These are phyloP conservation scores for Leptoclinus maculatus DNA, from an alignment of 2,797 vertebrate genomes.

Conservation along the genomic window DNA sequence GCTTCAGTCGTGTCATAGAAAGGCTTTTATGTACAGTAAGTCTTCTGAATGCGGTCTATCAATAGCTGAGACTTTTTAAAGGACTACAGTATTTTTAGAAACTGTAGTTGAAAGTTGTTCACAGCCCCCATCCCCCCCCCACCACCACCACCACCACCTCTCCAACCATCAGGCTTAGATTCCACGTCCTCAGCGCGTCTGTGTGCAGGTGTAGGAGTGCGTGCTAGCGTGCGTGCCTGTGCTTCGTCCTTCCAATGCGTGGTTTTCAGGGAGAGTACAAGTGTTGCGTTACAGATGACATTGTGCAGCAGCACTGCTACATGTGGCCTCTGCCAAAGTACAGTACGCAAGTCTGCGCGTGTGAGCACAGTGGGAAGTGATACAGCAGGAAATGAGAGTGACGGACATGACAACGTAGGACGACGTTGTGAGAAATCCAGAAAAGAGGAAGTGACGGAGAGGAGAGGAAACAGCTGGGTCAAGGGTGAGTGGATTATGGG, in stretches of 20 bases:
- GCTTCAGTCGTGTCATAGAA: background rate
- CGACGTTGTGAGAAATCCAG: conserved; percentile 34
- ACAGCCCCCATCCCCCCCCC: conserved; percentile 4
- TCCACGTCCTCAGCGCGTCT: conserved; percentile 36
- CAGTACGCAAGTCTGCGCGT: background rate
- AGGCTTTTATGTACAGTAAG: conserved; percentile 59
- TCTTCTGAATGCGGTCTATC: conserved; percentile 56
- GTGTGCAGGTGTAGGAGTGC: conserved; percentile 19
- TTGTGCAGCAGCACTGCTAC: conserved; percentile 62
- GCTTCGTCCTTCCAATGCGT: conserved; percentile 3
- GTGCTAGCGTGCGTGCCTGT: background rate
- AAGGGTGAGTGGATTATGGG: conserved; percentile 73
- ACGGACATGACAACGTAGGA: conserved; percentile 46
- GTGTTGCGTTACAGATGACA: conserved; percentile 66
- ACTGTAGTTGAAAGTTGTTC: conserved; percentile 34
- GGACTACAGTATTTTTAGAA: conserved; percentile 73
- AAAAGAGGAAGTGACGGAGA: conserved; percentile 46
- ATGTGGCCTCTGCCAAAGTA: conserved; percentile 55
- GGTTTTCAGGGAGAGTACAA: conserved; percentile 7
- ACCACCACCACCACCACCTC: no score
- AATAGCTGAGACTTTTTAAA: conserved; percentile 73
- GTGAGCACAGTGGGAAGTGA: conserved; percentile 20
- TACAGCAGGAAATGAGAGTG: conserved; percentile 27
- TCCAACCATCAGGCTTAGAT: conserved; percentile 30
- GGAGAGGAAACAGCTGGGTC: conserved; percentile 78